A percentile compares a stretch with the other conserved stretches of the same genome.
Evolutionary conservation across 2,888 invertebrate species (phyloP).

Genomic region (Eurytoma adleriae): DNA sequence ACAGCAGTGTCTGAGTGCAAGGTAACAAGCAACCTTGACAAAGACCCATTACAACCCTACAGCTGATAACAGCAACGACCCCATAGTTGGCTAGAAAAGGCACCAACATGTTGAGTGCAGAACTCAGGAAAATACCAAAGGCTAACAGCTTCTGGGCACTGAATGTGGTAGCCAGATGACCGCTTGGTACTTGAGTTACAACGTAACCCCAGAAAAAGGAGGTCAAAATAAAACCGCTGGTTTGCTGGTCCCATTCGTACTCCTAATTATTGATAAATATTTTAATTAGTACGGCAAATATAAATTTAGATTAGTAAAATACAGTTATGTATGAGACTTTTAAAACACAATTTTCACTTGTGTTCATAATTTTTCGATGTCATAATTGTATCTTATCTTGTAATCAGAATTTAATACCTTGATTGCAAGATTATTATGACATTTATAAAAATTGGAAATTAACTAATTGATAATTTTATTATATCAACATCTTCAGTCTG

Average conservation of each 20-base stretch:
- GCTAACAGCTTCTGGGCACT: constrained; percentile 78
- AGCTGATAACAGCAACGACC: constrained; percentile 81
- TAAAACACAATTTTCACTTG: no score
- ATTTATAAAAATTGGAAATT: no score
- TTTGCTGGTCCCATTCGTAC: constrained; percentile 79
- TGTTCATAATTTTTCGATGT: no score
- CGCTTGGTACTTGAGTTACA: constrained; percentile 84
- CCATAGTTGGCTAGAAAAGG: constrained; percentile 77
- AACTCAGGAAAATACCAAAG: constrained; percentile 73
- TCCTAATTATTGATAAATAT: constrained; percentile 74
- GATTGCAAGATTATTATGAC: no score
- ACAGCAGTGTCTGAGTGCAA: constrained; percentile 83
- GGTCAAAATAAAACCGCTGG: constrained; percentile 80
- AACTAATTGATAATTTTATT: no score
- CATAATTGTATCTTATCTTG: no score
- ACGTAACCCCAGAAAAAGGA: constrained; percentile 89
- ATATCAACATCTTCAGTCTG: no score
- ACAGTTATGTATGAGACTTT: neutral
- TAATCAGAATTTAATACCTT: no score
- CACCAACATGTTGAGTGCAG: constrained; percentile 75
- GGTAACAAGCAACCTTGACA: constrained; percentile 86
- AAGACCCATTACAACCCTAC: constrained; percentile 85
- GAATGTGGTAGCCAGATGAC: constrained; percentile 78
- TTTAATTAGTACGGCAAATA: neutral
- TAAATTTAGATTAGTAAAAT: neutral